Evolutionary conservation across 1,140 invertebrate species (phyloP), one percentile per base, ranked within the genome.

Genomic region (Magallana ariakensis): DNA sequence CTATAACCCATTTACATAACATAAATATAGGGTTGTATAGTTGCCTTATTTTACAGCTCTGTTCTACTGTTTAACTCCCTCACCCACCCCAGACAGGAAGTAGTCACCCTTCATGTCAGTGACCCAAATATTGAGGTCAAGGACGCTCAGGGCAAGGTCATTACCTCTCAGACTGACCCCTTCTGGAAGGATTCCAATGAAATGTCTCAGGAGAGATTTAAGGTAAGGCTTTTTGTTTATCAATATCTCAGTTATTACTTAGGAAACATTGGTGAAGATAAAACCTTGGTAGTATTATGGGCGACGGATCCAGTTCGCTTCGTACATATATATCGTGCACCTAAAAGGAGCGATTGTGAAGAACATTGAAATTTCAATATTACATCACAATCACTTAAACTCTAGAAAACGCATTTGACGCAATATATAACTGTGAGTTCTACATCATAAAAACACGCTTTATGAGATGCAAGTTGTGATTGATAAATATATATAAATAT

Each of bases 51-150:
- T 92, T 92, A 60, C 93, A 89, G 95, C 84, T 95, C 95, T 91
- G 94, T 97, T 60, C 95, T 97, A 19, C 94, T 98, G 26, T 97
- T 96, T 92, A 98, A 98, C 95, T 96, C 97, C 0, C 92, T 97
- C 55, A 96, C 96, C 8, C 95, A 96, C 85, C 93, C 93, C 58
- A 94, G 97, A 89, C 95, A 94, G n/a, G 96, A 97, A 94, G 94
- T 97, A 33, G 95, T 97, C 26, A 96, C 95, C 70, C 92, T 98
- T 19, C 94, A 96, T 66, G 96, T 97, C 5, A 96, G 96, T 1
- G 95, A 95, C 4, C 95, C 96, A 0, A 95, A 96, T 90, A 94
- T 97, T 46, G 96, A 91, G 56, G 92, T 97, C 75, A 95, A 91
- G 62, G 96, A 97, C 93, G 92, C 94, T 57, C 94, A 94, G 81